These are phyloP conservation scores for Adela reaumurella DNA, from an alignment of 2,888 invertebrate species.

Conservation along the genomic window DNA sequence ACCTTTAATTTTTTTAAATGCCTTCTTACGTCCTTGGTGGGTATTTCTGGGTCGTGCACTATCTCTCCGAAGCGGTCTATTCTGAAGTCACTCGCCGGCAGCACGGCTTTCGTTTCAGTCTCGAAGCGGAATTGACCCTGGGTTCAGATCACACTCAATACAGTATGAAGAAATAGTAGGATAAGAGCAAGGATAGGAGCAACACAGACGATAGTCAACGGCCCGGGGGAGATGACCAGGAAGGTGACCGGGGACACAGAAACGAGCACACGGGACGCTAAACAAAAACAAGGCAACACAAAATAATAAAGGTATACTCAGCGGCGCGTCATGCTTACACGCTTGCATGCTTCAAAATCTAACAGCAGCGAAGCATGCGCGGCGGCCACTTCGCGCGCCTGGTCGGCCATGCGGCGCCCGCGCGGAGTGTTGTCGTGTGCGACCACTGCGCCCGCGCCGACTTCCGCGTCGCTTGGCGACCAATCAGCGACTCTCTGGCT, in stretches of 20 bases:
- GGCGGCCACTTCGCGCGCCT: slow-evolving; percentile 48
- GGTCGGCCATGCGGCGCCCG: slow-evolving; percentile 43
- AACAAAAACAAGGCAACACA: slow-evolving; percentile 11
- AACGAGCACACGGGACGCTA: slow-evolving; percentile 11
- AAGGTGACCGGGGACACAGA: slow-evolving; percentile 5
- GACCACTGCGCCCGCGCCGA: slow-evolving; percentile 34
- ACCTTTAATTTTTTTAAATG: too few relatives aligned
- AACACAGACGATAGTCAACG: not conserved
- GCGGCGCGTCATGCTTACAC: slow-evolving; percentile 64
- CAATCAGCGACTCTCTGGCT: slow-evolving; percentile 16
- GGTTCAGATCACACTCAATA: slow-evolving; percentile 1
- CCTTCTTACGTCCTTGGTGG: slow-evolving; percentile 57
- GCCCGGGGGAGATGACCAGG: too few relatives aligned
- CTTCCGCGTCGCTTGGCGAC: slow-evolving; percentile 6
- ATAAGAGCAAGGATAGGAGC: not conserved
- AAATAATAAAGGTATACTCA: slow-evolving; percentile 23
- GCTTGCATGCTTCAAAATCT: slow-evolving; percentile 63
- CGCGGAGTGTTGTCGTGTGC: slow-evolving; percentile 43
- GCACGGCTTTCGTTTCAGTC: slow-evolving; percentile 73
- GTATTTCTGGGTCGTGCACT: slow-evolving; percentile 47
- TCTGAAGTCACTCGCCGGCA: slow-evolving; percentile 72
- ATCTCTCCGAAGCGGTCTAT: slow-evolving; percentile 54
- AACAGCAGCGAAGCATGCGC: slow-evolving; percentile 53
- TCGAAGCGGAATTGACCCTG: slow-evolving; percentile 90
- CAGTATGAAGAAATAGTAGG: too few relatives aligned